Base-by-base conservation (phyloP, 2,113 vertebrate genomes). In the Centropus unirufus region DNA sequence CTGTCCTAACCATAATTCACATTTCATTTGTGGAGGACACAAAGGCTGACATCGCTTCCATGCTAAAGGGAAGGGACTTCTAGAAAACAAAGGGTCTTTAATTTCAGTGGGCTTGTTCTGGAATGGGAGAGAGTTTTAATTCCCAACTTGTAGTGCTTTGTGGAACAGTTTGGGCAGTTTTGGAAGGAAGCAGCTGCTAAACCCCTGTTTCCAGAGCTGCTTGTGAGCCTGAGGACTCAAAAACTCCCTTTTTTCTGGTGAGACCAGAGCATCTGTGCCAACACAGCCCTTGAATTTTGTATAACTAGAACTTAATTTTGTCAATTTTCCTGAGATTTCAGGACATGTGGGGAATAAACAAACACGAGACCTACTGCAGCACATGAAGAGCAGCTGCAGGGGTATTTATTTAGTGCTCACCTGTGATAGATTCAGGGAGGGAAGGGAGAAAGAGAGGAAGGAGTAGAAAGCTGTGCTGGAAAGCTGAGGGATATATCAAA, bases 1-100 rank as follows among this genome's bases (percentile, higher is more conserved):
- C 88, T 88, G 89, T 92, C 94, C 78, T 61, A 80, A 40, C 55
- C 34, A 20, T 92, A 93, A 77, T 23, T 64, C 82, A 70, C 29
- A 17, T 90, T 73, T 55, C 14, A 52, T 81, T 42, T 93, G 68
- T 42, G 42, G 64, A 85, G 62, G n/a, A 75, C 66, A 47, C 63
- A n/a, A 66, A 69, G 55, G 82, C 78, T 97, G 82, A 77, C 55
- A 40, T 6, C 27, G 29, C 75, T 94, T 83, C 59, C 34, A 13
- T 39, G 22, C 36, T 74, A 51, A 83, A 77, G 55, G 19, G 22
- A 86, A 58, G 29, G 42, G 51, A 52, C 39, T 91, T 39, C 3
- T 12, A 22, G 46, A 63, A 91, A 46, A 67, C 29, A 55, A 5
- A 42, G 46, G 12, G 10, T 83, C 51, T 70, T 74, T 69, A 15